A percentile compares a stretch with the other conserved stretches of the same genome.
These are phyloP conservation scores for Diglossa cyanea DNA, from an alignment of 2,797 vertebrate species.

Conservation along the genomic window DNA sequence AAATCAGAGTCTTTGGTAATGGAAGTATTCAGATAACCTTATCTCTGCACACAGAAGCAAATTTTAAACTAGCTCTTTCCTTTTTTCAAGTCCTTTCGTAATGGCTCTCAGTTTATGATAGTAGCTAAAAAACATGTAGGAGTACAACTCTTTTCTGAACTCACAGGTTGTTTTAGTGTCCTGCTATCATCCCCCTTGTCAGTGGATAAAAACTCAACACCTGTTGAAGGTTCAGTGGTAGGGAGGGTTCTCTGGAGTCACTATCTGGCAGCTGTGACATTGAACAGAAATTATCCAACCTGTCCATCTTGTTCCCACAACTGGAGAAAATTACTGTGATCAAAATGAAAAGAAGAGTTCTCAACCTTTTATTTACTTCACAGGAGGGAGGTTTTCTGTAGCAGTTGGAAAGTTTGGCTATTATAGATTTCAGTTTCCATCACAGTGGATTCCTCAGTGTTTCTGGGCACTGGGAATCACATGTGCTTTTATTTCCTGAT, in stretches of 20 bases:
- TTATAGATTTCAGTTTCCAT: not conserved
- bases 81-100: not conserved
- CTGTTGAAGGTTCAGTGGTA: not conserved
- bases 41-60: not conserved
- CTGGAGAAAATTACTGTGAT: slow-evolving; percentile 42
- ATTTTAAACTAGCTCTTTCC: not conserved
- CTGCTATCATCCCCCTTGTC: not conserved
- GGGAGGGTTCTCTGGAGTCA: not conserved
- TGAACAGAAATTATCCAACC: not conserved
- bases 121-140: not conserved
- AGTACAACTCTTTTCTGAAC: not conserved
- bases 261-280: not conserved
- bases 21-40: not conserved
- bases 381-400: not conserved
- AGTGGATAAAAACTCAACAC: not conserved
- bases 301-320: not conserved
- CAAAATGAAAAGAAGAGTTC: not conserved
- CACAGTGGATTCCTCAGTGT: not conserved
- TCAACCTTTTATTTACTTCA: slow-evolving; percentile 19
- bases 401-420: not conserved
- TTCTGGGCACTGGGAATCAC: not conserved
- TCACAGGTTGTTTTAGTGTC: not conserved
- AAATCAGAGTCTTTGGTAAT: not conserved
- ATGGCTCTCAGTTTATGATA: not conserved
- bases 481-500: not conserved